phyloP scores from a whole-genome alignment of 1,140 invertebrate genomes.

The Ceratitis capitata region DNA sequence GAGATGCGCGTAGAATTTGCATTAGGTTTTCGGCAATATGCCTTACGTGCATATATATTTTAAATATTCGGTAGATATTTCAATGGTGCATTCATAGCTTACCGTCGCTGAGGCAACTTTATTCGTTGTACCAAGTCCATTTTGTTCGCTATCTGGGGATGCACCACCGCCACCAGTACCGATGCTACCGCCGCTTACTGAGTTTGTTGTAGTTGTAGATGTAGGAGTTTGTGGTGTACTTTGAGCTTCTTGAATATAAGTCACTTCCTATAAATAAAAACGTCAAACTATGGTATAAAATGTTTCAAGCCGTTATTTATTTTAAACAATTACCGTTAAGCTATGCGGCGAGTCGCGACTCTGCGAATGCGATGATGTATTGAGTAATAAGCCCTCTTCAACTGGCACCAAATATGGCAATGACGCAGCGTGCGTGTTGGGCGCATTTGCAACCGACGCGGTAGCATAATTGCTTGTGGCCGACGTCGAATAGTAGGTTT shows the following conservation, averaged over 20 bases:
- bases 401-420: slow-evolving; percentile 72
- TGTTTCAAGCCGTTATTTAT: background rate
- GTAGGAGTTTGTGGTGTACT: slow-evolving; percentile 75
- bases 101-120: slow-evolving; percentile 89
- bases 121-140: slow-evolving; percentile 80
- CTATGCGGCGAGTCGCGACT: slow-evolving; percentile 80
- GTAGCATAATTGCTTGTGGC: slow-evolving; percentile 68
- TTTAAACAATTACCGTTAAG: slow-evolving; percentile 64
- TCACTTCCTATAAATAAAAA: slow-evolving; percentile 61
- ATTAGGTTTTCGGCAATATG: background rate
- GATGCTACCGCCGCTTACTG: slow-evolving; percentile 66
- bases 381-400: slow-evolving; percentile 71
- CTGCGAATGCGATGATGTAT: slow-evolving; percentile 69
- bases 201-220: slow-evolving; percentile 68
- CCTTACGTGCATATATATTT: background rate
- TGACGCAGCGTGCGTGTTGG: slow-evolving; percentile 71
- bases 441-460: slow-evolving; percentile 69
- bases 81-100: too few relatives aligned
- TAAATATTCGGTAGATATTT: too few relatives aligned
- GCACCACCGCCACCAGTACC: slow-evolving; percentile 64
- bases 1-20: background rate
- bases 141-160: slow-evolving; percentile 68
- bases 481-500: slow-evolving; percentile 68
- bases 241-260: slow-evolving; percentile 66
- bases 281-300: background rate